phyloP scores from a whole-genome alignment of 2,888 invertebrate genomes.

The Rhopalosiphum nymphaeae region DNA sequence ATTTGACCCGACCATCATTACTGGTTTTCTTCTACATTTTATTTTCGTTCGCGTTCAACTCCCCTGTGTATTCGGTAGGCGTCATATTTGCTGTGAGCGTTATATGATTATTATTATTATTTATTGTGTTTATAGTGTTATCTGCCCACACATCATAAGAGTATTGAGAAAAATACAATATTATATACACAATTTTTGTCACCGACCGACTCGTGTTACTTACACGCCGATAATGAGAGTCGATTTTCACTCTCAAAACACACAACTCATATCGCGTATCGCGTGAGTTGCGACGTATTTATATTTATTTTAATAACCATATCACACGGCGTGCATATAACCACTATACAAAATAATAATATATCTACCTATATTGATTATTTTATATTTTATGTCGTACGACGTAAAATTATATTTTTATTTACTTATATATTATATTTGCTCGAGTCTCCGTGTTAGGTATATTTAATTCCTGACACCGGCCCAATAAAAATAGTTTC shows the following conservation, averaged over 20 bases:
- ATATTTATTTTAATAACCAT: conserved; percentile 4
- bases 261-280: not conserved
- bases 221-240: conserved; percentile 52
- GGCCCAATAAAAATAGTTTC: not conserved
- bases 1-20: conserved; percentile 62
- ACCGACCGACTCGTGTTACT: conserved; percentile 40
- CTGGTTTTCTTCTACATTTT: not conserved
- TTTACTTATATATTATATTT: not conserved
- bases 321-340: not conserved
- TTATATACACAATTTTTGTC: conserved; percentile 41
- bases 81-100: conserved; percentile 49
- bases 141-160: conserved; percentile 59
- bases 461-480: not conserved
- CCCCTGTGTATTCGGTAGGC: conserved; percentile 45
- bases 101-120: conserved; percentile 55
- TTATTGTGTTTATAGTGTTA: conserved; percentile 65
- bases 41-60: conserved; percentile 8
- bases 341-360: not conserved
- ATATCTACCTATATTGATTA: not conserved
- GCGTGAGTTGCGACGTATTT: not conserved
- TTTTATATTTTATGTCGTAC: not conserved
- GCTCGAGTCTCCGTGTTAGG: not conserved
- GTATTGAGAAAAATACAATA: conserved; percentile 53
- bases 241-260: conserved; percentile 45
- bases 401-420: not conserved